Conservation (phyloP, 2,888 invertebrate genomes). For the Macaria notata region DNA sequence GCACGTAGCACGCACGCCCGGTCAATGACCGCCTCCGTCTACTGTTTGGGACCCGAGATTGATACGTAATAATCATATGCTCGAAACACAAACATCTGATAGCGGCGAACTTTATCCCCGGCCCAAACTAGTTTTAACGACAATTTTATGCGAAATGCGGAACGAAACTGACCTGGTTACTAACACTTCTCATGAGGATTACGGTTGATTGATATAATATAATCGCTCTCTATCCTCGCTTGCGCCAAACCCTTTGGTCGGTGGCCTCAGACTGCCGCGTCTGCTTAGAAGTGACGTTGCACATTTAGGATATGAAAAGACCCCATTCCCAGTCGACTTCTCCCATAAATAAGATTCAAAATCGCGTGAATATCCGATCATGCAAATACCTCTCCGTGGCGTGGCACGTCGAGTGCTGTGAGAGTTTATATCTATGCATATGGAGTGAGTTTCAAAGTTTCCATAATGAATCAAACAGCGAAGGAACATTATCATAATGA, state of each 20-base stretch:
- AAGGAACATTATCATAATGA: conserved; percentile 36
- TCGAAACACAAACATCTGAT: conserved; percentile 31
- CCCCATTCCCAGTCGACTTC: conserved; percentile 36
- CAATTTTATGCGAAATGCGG: conserved; percentile 12
- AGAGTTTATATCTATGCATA: conserved; percentile 34
- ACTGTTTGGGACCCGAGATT: conserved; percentile 35
- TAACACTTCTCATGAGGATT: neutral
- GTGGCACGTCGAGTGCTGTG: conserved; percentile 32
- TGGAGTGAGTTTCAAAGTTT: conserved; percentile 33
- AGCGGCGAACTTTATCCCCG: conserved; percentile 22
- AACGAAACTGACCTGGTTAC: conserved; percentile 16
- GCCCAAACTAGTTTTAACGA: conserved; percentile 24
- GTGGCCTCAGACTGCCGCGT: conserved; percentile 51
- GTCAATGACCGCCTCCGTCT: conserved; percentile 36
- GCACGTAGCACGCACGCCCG: conserved; percentile 29
- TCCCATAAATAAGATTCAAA: conserved; percentile 35
- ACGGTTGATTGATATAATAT: conserved; percentile 1
- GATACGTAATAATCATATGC: conserved; percentile 36
- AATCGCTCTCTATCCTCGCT: conserved; percentile 42
- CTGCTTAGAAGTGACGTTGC: conserved; percentile 66
- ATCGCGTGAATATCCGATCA: conserved; percentile 21
- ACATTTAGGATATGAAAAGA: conserved; percentile 46
- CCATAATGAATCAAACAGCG: conserved; percentile 33
- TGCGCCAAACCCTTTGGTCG: conserved; percentile 42
- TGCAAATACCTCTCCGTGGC: conserved; percentile 27